These are phyloP conservation scores for Aporophyla lueneburgensis DNA, from an alignment of 2,888 invertebrate species.

Conservation along the genomic window DNA sequence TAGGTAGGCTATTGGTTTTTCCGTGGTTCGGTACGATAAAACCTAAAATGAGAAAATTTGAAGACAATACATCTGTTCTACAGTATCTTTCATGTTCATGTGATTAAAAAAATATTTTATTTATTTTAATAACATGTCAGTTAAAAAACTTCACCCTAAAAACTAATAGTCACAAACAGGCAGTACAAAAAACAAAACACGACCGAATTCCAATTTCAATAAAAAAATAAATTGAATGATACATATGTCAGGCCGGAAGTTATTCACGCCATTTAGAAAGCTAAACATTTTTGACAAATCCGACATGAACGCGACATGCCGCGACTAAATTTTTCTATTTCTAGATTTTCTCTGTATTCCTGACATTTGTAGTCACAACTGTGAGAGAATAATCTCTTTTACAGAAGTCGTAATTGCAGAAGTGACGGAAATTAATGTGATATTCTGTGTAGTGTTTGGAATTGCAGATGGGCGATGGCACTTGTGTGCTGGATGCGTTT, in stretches of 20 bases:
- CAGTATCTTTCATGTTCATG: too few species aligned
- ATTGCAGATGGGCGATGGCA: conserved; percentile 9
- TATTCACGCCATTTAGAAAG: conserved; percentile 15
- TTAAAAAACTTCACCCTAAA: too few species aligned
- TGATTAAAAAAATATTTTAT: too few species aligned
- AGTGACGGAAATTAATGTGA: conserved; percentile 9
- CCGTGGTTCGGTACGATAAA: too few species aligned
- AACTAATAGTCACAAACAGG: background rate
- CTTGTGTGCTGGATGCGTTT: background rate
- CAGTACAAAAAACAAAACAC: background rate
- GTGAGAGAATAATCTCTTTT: conserved; percentile 4
- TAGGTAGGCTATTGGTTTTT: too few species aligned
- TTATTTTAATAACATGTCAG: too few species aligned
- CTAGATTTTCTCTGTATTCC: background rate
- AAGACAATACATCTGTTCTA: too few species aligned
- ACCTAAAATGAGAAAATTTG: too few species aligned
- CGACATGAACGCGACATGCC: background rate
- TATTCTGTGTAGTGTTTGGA: background rate
- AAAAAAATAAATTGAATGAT: conserved; percentile 21
- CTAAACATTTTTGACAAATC: conserved; percentile 35
- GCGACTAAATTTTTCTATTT: background rate
- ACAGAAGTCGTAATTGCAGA: background rate
- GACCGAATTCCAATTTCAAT: conserved; percentile 8
- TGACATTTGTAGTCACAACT: conserved; percentile 18
- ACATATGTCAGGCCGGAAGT: conserved; percentile 18